Evolutionary conservation across 1,140 invertebrate genomes (phyloP), one percentile per base, ranked within the genome.

Genomic region (Ips nitidus): DNA sequence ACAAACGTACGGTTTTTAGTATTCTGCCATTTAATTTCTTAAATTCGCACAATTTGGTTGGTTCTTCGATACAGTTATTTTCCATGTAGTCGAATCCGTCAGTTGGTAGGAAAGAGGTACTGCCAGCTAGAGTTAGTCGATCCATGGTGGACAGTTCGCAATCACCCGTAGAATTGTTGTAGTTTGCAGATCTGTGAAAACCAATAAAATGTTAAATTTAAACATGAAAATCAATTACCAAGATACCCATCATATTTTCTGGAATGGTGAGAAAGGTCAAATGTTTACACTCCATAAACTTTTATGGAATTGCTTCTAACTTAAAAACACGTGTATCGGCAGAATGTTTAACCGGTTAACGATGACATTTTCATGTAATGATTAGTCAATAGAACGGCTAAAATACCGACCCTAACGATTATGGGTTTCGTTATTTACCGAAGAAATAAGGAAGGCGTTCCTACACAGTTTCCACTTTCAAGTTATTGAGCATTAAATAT

Each of bases 61-160:
- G 93, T 78, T 94, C 92, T 73, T 94, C 91, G 5, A 94, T 91
- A 79, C 94, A 96, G 80, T 95, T 93, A 79, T 94, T 94, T 78
- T 96, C 93, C 78, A 95, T 86, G 80, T 95, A 95, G 75, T 95
- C 93, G 66, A 80, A 84, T 76, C 89, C 88, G 75, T 90, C 87
- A 41, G 88, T 86, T 6, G 84, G 77, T 52, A 73, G 66, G 81
- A 94, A 91, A 50, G 87, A 85, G 61, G 84, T 89, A 38, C 88
- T 90, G 72, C 90, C 91, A 36, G 90, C 92, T 62, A 94, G 84
- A 39, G 93, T 95, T 75, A 94, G 86, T 67, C 94, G 86, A 81
- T 97, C 94, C 91, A 96, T 92, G 77, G 94, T 92, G 5, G 92
- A 94, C 57, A 96, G 82, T 75, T 91, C 89, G 78, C 94, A 97